Base-by-base conservation (phyloP, 2,888 invertebrate genomes). In the Zootermopsis nevadensis region DNA sequence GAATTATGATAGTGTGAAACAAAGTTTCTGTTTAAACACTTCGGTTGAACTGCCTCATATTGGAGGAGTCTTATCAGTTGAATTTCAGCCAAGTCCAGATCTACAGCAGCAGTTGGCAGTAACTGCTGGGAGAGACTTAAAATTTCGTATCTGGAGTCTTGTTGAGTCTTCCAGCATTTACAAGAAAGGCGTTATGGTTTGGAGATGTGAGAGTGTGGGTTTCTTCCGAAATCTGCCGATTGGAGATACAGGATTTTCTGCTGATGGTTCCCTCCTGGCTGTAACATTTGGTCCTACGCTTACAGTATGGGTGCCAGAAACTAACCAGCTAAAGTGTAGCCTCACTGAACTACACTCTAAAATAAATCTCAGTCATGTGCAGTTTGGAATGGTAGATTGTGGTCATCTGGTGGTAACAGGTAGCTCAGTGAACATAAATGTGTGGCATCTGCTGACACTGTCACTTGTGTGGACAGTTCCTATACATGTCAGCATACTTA, bases 261-360 rank as follows among this genome's bases (percentile, higher is more conserved):
- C 91, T 83, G 96, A 96, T 89, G 95, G 95, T n/a, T 95, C 96
- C 0, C 88, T 96, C 35, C 87, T 96, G 69, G 95, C 93, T 8
- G 93, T 94, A 24, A 93, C 93, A 19, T 96, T 94, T 89, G 93
- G 91, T 42, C 90, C 92, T 33, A 91, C 92, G 15, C 88, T 95
- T 76, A 96, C 95, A 0, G 89, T 95, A 35, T 96, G 95, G 93
- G 91, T 92, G 85, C 92, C 94, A 0, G 92, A 93, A 76, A 90
- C 90, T 1, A 90, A 92, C 83, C 90, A 91, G 79, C 87, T 94
- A n/a, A 92, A 92, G 87, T 91, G 92, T 81, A 92, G 92, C 2
- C 88, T 94, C 67, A 88, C 90, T 15, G 90, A 92, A 86, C 88
- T 88, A 31, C n/a, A 35, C 19, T 6, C 60, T 35, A 12, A 66